Percentiles rank a stretch among this genome's conserved stretches.
Evolutionary conservation across 2,113 vertebrate genomes (phyloP).

Genomic region (Bombycilla garrulus): DNA sequence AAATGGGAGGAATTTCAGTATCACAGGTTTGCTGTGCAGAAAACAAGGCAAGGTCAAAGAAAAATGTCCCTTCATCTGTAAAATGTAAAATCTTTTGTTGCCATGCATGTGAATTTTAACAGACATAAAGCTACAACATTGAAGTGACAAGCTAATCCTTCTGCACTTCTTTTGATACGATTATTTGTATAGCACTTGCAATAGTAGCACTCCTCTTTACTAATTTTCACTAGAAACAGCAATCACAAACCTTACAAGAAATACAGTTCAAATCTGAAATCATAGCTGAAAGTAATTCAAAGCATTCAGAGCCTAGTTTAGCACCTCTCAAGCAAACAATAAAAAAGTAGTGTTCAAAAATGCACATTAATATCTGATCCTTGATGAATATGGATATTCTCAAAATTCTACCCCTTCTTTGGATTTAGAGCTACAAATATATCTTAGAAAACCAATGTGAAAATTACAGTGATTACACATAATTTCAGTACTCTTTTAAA

Average conservation of each 20-base stretch:
- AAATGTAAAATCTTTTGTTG: not conserved
- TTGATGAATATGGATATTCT: not conserved
- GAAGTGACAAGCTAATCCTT: not conserved
- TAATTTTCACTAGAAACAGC: not conserved
- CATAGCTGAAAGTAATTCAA: not conserved
- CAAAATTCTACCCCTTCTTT: not conserved
- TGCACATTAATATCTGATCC: not conserved
- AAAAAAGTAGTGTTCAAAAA: not conserved
- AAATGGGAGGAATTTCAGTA: not conserved
- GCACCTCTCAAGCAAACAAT: not conserved
- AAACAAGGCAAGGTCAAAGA: not conserved
- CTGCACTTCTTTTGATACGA: not conserved
- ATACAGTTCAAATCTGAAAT: not conserved
- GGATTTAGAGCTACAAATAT: not conserved
- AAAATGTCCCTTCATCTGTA: not conserved
- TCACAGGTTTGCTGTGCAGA: accelerated
- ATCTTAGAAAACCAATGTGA: not conserved
- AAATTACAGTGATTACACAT: not conserved
- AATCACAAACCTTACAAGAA: not conserved
- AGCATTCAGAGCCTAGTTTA: not conserved
- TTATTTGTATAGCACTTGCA: not conserved
- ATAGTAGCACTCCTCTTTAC: not conserved
- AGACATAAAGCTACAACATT: not conserved
- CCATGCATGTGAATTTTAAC: not conserved
- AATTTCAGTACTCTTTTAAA: not conserved